Conservation (phyloP, 2,113 vertebrate species). For the Etheostoma spectabile region DNA sequence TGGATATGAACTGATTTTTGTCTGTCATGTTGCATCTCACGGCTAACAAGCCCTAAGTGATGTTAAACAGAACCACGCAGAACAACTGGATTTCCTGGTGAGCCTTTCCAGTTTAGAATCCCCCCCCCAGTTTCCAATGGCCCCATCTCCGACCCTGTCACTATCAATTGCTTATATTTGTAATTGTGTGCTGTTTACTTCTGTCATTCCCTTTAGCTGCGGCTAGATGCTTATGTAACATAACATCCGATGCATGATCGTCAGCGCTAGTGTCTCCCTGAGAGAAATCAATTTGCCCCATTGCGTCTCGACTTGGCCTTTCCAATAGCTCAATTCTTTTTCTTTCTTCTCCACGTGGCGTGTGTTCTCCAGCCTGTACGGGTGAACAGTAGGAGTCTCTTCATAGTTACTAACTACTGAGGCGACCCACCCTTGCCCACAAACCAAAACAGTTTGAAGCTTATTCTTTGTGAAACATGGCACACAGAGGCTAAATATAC, state of each 20-base stretch:
- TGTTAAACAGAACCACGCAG: constrained; percentile 18
- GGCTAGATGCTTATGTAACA: constrained; percentile 69
- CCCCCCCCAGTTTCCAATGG: constrained; percentile 41
- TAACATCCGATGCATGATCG: constrained; percentile 53
- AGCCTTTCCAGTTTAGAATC: constrained; percentile 27
- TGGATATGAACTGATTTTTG: background rate
- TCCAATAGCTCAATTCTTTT: constrained; percentile 7
- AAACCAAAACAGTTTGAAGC: constrained; percentile 44
- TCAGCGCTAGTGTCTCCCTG: constrained; percentile 43
- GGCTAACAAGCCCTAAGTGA: constrained; percentile 3
- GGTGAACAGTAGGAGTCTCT: constrained; percentile 26
- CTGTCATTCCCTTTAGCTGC: constrained; percentile 60
- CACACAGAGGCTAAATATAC: constrained; percentile 24
- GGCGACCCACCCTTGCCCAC: constrained; percentile 6
- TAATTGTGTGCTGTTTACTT: constrained; percentile 65
- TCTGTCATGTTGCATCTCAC: constrained; percentile 13
- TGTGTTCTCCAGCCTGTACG: constrained; percentile 19
- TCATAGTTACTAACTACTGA: constrained; percentile 9
- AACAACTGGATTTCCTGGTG: constrained; percentile 38
- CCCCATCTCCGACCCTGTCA: constrained; percentile 65
- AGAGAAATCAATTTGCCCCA: constrained; percentile 70
- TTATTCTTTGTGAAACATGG: constrained; percentile 43
- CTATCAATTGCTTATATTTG: constrained; percentile 45
- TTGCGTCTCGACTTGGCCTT: constrained; percentile 52
- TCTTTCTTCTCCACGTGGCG: background rate